A percentile compares a stretch with the other conserved stretches of the same genome.
Conservation (phyloP, 2,113 vertebrate species). For the Cinclus mexicanus region DNA sequence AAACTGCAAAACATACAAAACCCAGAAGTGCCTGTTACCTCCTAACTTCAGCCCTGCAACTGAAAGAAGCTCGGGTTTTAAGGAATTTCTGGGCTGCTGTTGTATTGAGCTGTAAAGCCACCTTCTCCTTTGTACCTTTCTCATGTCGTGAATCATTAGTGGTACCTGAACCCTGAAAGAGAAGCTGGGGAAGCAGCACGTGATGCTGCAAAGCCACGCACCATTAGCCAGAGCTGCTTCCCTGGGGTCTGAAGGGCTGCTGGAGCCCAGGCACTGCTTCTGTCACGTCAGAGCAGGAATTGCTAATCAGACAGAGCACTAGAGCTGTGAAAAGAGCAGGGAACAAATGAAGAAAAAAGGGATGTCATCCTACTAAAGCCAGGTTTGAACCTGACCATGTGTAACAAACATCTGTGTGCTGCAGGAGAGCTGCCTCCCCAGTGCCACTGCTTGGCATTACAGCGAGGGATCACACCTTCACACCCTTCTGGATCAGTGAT, state of each 20-base stretch:
- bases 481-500: accelerated
- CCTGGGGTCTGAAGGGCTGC: conserved; percentile 14
- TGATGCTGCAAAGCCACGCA: conserved; percentile 4
- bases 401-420: accelerated
- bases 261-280: not conserved
- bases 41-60: not conserved
- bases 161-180: not conserved
- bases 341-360: not conserved
- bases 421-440: not conserved
- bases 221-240: conserved; percentile 53
- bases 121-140: not conserved
- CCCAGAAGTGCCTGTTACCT: not conserved
- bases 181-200: not conserved
- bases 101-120: not conserved
- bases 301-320: not conserved
- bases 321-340: not conserved
- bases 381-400: not conserved
- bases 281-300: conserved; percentile 25
- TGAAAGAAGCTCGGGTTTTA: not conserved
- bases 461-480: not conserved
- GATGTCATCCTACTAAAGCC: not conserved
- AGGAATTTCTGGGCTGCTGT: not conserved
- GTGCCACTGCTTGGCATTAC: not conserved
- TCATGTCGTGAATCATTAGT: not conserved
- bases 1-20: not conserved